These are phyloP conservation scores for Oryzias sinensis DNA, from an alignment of 2,797 vertebrate genomes.

Conservation along the genomic window DNA sequence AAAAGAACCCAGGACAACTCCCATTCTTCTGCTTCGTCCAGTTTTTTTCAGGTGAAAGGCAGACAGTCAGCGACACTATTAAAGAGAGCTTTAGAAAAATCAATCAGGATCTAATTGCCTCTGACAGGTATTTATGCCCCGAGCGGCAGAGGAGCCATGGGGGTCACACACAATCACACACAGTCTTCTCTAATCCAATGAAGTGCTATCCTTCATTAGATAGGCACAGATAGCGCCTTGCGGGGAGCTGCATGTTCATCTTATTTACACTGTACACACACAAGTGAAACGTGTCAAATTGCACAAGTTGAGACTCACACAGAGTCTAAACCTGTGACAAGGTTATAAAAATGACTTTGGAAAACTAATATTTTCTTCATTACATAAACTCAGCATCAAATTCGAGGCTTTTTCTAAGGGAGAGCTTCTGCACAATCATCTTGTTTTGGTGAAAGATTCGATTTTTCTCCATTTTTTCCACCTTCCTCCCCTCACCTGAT, in stretches of 20 bases:
- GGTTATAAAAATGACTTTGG: constrained; percentile 26
- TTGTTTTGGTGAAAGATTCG: background rate
- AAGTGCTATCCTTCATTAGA: constrained; percentile 59
- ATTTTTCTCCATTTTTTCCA: background rate
- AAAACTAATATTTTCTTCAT: constrained; percentile 44
- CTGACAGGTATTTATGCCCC: constrained; percentile 77
- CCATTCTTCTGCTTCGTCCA: constrained; percentile 62
- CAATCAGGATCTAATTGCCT: constrained; percentile 80
- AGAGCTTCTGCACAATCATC: background rate
- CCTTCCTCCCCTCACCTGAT: constrained; percentile 9
- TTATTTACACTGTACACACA: constrained; percentile 41
- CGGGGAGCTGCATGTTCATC: constrained; percentile 54
- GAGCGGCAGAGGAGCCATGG: constrained; percentile 47
- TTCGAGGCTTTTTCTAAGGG: constrained; percentile 19
- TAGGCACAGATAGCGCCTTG: constrained; percentile 60
- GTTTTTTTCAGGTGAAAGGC: constrained; percentile 69
- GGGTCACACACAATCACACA: constrained; percentile 7
- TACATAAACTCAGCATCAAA: constrained; percentile 16
- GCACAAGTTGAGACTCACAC: constrained; percentile 9
- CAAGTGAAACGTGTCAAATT: constrained; percentile 20
- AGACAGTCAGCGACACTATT: constrained; percentile 61
- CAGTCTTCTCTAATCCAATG: constrained; percentile 62
- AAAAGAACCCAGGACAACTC: constrained; percentile 38
- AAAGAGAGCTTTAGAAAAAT: constrained; percentile 70
- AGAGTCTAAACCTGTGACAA: constrained; percentile 20